These are phyloP conservation scores for Meteorus colon DNA, from an alignment of 2,888 invertebrate genomes.

Conservation along the genomic window DNA sequence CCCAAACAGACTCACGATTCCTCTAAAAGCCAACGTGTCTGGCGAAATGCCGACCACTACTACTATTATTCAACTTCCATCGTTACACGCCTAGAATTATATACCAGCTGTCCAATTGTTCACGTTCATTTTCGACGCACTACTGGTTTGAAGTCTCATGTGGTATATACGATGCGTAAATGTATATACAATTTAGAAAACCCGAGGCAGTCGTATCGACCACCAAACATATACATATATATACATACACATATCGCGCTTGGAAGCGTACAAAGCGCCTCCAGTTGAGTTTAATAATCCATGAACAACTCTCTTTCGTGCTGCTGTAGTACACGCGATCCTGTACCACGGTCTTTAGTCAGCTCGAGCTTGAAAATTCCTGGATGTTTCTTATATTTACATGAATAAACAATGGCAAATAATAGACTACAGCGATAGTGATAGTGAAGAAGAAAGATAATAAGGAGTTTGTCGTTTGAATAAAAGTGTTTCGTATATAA, in stretches of 20 bases:
- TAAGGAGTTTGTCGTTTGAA: neutral
- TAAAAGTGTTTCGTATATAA: neutral
- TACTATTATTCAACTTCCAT: neutral
- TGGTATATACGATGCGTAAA: neutral
- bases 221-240: too few relatives aligned
- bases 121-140: neutral
- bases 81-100: neutral
- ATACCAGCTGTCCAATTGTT: neutral
- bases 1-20: constrained; percentile 15
- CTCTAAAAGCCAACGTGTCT: constrained; percentile 40
- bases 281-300: constrained; percentile 24
- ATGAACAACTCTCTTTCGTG: constrained; percentile 23
- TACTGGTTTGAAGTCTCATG: neutral
- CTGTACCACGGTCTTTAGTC: neutral
- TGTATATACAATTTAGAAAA: neutral
- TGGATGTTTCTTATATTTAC: neutral
- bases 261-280: constrained; percentile 2
- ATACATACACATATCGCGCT: constrained; percentile 5
- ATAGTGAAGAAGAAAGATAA: neutral
- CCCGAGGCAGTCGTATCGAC: neutral
- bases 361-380: neutral
- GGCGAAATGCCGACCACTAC: constrained; percentile 22
- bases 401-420: neutral
- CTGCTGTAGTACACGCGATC: constrained; percentile 15
- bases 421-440: neutral